Conservation (phyloP, 2,888 invertebrate species). For the Drosophila mayaguana region DNA sequence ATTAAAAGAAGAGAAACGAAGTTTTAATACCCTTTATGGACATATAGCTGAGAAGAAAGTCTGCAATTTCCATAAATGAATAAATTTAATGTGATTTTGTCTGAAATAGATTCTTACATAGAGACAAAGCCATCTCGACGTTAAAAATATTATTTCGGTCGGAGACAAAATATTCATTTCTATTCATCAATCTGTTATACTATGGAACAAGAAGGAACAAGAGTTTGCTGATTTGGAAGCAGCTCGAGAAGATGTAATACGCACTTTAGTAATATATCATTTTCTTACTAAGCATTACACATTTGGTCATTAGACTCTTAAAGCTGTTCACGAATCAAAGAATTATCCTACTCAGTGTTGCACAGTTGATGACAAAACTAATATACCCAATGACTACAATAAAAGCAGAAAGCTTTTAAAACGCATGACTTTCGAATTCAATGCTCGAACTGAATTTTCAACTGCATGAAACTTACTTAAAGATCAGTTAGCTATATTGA, state of each 20-base stretch:
- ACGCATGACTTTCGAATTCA: conserved; percentile 30
- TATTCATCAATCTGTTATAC: too few species aligned
- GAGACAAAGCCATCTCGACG: not conserved
- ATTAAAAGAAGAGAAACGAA: not conserved
- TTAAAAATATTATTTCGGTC: not conserved
- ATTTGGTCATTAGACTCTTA: not conserved
- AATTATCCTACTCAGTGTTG: not conserved
- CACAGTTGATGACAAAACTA: not conserved
- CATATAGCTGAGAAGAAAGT: not conserved
- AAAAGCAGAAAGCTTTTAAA: conserved; percentile 26
- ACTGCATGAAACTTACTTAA: conserved; percentile 5
- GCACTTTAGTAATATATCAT: too few species aligned
- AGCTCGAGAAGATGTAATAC: too few species aligned
- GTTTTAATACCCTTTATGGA: not conserved
- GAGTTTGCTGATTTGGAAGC: too few species aligned
- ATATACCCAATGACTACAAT: not conserved
- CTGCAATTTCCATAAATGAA: not conserved
- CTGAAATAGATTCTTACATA: not conserved
- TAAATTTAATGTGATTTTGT: not conserved
- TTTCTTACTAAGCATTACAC: too few species aligned
- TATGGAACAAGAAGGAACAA: too few species aligned
- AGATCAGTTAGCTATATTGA: conserved; percentile 20
- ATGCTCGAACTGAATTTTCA: not conserved
- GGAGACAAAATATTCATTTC: too few species aligned
- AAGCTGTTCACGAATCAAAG: not conserved